Percentiles rank a stretch among this genome's conserved stretches.
Conservation (phyloP, 2,888 invertebrate species). For the Trichacis sp. region DNA sequence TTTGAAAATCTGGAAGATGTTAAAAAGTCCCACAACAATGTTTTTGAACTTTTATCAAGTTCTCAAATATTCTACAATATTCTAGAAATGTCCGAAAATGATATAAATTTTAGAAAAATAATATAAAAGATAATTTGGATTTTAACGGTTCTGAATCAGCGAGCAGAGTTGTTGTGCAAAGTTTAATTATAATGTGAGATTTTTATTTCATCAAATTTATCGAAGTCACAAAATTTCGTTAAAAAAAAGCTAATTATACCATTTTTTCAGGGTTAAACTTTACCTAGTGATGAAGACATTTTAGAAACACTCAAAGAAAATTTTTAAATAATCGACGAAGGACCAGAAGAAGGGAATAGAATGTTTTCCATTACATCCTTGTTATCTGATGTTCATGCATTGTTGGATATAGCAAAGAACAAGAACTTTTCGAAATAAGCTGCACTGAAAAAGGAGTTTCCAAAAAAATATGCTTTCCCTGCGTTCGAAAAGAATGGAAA, state of each 20-base stretch:
- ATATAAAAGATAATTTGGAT: slow-evolving; percentile 74
- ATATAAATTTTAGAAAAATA: too few species aligned
- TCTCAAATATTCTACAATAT: too few species aligned
- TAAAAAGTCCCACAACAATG: too few species aligned
- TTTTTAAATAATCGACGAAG: slow-evolving; percentile 74
- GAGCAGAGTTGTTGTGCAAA: slow-evolving; percentile 75
- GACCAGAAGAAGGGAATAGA: slow-evolving; percentile 72
- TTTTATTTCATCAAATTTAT: too few species aligned
- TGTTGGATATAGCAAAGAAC: slow-evolving; percentile 71
- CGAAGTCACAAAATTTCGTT: too few species aligned
- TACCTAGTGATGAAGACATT: slow-evolving; percentile 73
- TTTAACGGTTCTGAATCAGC: slow-evolving; percentile 76
- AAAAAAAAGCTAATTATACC: too few species aligned
- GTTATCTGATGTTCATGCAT: slow-evolving; percentile 75
- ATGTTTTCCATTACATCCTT: slow-evolving; percentile 75
- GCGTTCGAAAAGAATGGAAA: slow-evolving; percentile 19
- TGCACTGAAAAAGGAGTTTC: slow-evolving; percentile 65
- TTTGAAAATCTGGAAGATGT: too few species aligned
- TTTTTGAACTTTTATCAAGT: too few species aligned
- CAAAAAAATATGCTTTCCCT: slow-evolving; percentile 71
- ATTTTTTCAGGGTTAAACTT: slow-evolving; percentile 73
- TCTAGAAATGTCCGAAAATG: too few species aligned
- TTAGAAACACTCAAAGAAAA: slow-evolving; percentile 74
- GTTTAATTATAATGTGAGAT: slow-evolving; percentile 72
- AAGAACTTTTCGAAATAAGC: slow-evolving; percentile 46